These are phyloP conservation scores for Litoditis marina DNA, from an alignment of 2,888 invertebrate genomes.

Conservation along the genomic window DNA sequence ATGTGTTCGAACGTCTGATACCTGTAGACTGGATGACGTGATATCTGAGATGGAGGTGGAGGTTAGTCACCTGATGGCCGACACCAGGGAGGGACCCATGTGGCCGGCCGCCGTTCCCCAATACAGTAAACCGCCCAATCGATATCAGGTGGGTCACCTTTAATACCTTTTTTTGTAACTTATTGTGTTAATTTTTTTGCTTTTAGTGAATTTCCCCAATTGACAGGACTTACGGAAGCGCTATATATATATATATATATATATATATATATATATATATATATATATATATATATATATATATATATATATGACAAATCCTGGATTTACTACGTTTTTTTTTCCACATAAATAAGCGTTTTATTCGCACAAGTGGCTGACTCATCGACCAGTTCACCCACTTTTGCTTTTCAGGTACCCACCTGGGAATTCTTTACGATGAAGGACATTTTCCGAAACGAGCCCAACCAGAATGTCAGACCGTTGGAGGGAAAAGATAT, in stretches of 20 bases:
- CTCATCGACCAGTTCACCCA: too few species aligned
- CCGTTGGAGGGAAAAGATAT: conserved; percentile 65
- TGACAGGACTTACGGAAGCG: too few species aligned
- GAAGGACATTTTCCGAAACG: conserved; percentile 78
- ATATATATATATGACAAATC: too few species aligned
- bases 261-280: too few species aligned
- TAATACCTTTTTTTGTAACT: background rate
- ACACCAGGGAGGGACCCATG: conserved; percentile 65
- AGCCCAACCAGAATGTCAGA: conserved; percentile 75
- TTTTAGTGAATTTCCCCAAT: too few species aligned
- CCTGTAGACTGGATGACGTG: conserved; percentile 51
- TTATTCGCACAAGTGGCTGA: too few species aligned
- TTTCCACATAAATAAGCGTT: too few species aligned
- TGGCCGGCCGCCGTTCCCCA: conserved; percentile 78
- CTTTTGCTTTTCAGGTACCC: conserved; percentile 78
- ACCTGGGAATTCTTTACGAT: conserved; percentile 83
- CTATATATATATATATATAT: too few species aligned
- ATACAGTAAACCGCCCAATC: conserved; percentile 71
- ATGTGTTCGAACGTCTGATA: too few species aligned
- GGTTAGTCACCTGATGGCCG: conserved; percentile 62
- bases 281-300: too few species aligned
- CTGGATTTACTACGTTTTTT: too few species aligned
- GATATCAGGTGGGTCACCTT: conserved; percentile 64
- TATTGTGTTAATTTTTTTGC: too few species aligned
- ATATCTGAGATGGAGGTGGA: conserved; percentile 63